Base-by-base conservation (phyloP, 2,888 invertebrate genomes). In the Agapostemon virescens region DNA sequence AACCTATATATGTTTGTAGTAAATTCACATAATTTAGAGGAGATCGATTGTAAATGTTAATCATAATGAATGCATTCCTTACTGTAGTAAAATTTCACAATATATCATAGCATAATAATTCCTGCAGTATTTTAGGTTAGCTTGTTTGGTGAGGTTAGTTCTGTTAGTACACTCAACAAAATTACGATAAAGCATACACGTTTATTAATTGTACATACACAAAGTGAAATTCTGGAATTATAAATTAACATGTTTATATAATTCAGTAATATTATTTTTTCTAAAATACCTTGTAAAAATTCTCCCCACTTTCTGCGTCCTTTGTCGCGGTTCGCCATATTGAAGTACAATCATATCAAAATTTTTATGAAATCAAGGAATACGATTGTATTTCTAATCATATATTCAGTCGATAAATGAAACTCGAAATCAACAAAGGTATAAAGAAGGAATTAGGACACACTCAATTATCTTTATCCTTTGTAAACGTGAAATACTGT, bases 251-350 rank as follows among this genome's bases (percentile, higher is more conserved):
- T 55, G 26, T 66, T 80, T 66, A 38, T 80, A 69, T 52, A 72
- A 76, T 70, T 68, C 52, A 64, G 49, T 69, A 73, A 76, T 42
- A 69, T 70, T 42, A 67, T 84, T 84, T 79, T 67, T 82, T 82
- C 79, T 73, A 75, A 83, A 82, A 81, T 92, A 93, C 93, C 93
- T 92, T 93, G 92, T 90, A 90, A 92, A 92, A 90, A 91, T 89
- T 87, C 91, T 92, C 91, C 91, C 92, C 92, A 92, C 90, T 93
- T 93, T 91, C 89, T 93, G 93, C 93, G 93, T 93, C 93, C 93
- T 93, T 93, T 93, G 93, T 93, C 93, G 92, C 91, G 89, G 90
- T 92, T 92, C 92, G 93, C 93, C 93, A 93, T 93, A 89, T 92
- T 93, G 92, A 90, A 91, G 88, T 90, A 88, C 88, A 88, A 81